phyloP scores from a whole-genome alignment of 2,113 vertebrate species.

The Platysteira castanea region DNA sequence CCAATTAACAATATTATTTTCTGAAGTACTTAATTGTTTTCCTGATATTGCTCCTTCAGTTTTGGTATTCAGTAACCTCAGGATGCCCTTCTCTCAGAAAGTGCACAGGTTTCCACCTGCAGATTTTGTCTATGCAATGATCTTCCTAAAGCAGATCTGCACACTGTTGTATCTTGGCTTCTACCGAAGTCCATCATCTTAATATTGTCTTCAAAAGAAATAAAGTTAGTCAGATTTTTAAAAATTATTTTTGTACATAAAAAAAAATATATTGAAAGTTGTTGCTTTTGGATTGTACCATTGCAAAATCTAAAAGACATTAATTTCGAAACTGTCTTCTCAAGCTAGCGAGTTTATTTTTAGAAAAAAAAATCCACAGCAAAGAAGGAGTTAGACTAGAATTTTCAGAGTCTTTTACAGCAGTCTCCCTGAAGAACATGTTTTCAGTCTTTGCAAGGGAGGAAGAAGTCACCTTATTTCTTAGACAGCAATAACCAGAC shows the following conservation, averaged over 20 bases:
- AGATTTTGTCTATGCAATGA: neutral
- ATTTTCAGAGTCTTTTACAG: neutral
- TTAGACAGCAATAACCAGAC: neutral
- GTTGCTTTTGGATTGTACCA: neutral
- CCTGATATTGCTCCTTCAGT: neutral
- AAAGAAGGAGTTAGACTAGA: neutral
- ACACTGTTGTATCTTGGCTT: neutral
- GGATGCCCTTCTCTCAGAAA: neutral
- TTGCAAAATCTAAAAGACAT: neutral
- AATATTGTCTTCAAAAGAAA: neutral
- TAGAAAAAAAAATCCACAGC: neutral
- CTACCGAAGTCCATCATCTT: neutral
- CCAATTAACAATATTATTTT: neutral
- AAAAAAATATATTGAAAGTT: neutral
- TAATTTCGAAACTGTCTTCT: neutral
- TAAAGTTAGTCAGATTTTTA: neutral
- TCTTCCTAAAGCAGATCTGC: neutral
- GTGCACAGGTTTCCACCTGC: neutral
- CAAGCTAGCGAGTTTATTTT: neutral
- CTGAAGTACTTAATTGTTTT: neutral
- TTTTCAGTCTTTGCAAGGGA: neutral
- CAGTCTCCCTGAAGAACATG: neutral
- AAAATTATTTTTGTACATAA: neutral
- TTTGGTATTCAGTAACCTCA: neutral
- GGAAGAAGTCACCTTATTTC: neutral